Conservation (phyloP, 2,888 invertebrate genomes). For the Idaea aversata region DNA sequence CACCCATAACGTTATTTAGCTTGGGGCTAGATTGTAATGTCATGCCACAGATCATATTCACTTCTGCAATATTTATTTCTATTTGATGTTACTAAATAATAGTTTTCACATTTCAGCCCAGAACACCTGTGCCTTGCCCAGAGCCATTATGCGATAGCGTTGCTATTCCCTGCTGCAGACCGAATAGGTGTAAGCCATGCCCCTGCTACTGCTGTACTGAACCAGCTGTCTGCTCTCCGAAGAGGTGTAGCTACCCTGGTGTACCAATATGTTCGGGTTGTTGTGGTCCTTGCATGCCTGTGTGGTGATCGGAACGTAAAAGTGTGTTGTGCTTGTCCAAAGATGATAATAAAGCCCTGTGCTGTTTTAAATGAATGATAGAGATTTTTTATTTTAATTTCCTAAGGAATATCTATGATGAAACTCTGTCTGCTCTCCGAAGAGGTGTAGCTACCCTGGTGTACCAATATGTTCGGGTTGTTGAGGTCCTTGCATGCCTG, state of each 20-base stretch:
- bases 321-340: background rate
- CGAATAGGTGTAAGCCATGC: slow-evolving; percentile 77
- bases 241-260: slow-evolving; percentile 69
- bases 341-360: background rate
- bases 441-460: slow-evolving; percentile 69
- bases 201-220: slow-evolving; percentile 77
- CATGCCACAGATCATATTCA: no score
- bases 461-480: slow-evolving; percentile 59
- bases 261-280: slow-evolving; percentile 59
- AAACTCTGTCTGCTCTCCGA: slow-evolving; percentile 50
- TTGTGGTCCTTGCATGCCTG: slow-evolving; percentile 71
- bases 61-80: no score
- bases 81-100: slow-evolving; percentile 3
- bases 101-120: slow-evolving; percentile 42
- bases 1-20: background rate
- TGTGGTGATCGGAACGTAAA: slow-evolving; percentile 47
- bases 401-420: no score
- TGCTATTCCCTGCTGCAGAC: slow-evolving; percentile 77
- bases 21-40: background rate
- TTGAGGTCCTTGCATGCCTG: slow-evolving; percentile 71
- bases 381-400: no score
- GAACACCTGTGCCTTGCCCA: slow-evolving; percentile 45
- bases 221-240: slow-evolving; percentile 58
- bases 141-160: slow-evolving; percentile 49
- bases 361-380: background rate